phyloP scores from a whole-genome alignment of 2,113 vertebrate genomes.

The Scomber colias region DNA sequence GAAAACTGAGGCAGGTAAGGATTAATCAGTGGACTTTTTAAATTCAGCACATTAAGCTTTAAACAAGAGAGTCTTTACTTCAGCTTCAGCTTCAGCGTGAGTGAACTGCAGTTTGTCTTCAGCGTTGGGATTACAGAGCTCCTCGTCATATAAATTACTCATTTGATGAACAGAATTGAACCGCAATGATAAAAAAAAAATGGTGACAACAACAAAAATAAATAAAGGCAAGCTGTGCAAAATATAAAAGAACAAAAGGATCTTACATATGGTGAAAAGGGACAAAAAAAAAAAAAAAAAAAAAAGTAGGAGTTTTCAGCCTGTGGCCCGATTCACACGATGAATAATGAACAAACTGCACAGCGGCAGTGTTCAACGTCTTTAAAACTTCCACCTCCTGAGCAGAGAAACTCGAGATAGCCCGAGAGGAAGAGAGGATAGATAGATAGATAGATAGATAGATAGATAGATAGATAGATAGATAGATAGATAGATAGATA shows the following conservation, averaged over 20 bases:
- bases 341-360: slow-evolving; percentile 51
- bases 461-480: no score
- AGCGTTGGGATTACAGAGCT: background rate
- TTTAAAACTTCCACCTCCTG: slow-evolving; percentile 22
- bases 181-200: background rate
- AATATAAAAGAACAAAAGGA: background rate
- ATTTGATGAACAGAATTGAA: slow-evolving; percentile 1
- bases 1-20: slow-evolving; percentile 20
- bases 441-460: background rate
- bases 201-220: no score
- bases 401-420: background rate
- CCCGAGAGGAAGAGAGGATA: slow-evolving; percentile 6
- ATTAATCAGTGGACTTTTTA: slow-evolving; percentile 30
- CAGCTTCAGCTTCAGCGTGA: background rate
- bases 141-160: background rate
- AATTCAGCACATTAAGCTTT: background rate
- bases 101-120: background rate
- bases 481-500: no score
- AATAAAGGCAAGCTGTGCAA: background rate
- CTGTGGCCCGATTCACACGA: slow-evolving; percentile 29
- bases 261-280: no score
- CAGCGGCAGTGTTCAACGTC: background rate
- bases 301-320: slow-evolving; percentile 5
- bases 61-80: slow-evolving; percentile 8
- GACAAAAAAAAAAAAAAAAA: no score